These are phyloP conservation scores for Thymelicus lineola DNA, from an alignment of 2,888 invertebrate genomes.

Conservation along the genomic window DNA sequence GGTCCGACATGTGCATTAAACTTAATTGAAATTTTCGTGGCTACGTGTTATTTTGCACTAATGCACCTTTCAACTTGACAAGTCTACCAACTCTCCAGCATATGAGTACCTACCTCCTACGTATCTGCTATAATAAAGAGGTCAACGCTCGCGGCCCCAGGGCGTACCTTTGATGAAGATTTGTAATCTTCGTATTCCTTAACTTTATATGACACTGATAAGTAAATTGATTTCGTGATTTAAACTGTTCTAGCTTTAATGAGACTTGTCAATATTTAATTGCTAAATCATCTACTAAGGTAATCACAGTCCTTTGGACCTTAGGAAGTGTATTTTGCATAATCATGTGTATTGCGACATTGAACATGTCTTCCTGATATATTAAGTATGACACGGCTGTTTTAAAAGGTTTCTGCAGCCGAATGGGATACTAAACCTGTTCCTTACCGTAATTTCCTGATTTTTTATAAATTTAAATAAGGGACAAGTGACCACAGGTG, in stretches of 20 bases:
- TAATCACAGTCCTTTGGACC: neutral
- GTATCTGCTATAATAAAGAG: constrained; percentile 51
- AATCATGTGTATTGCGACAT: neutral
- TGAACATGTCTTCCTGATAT: constrained; percentile 23
- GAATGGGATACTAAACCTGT: constrained; percentile 1
- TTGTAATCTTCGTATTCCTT: constrained; percentile 47
- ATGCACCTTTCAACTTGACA: constrained; percentile 72
- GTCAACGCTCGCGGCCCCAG: constrained; percentile 54
- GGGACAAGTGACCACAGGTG: constrained; percentile 5
- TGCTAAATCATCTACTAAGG: neutral
- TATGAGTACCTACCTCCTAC: constrained; percentile 40
- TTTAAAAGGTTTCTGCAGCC: constrained; percentile 15
- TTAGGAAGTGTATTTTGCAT: neutral
- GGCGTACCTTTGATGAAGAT: constrained; percentile 53
- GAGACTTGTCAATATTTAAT: constrained; percentile 2
- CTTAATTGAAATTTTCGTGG: constrained; percentile 80
- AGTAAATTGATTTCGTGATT: neutral
- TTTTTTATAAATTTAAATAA: neutral
- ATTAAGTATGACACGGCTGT: constrained; percentile 11
- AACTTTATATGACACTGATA: constrained; percentile 9
- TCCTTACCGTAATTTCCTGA: neutral
- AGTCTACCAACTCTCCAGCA: constrained; percentile 51
- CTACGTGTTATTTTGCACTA: constrained; percentile 75
- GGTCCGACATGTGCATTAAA: constrained; percentile 72
- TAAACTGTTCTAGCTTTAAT: neutral